These are phyloP conservation scores for Coptotermes formosanus DNA, from an alignment of 1,140 invertebrate genomes.

Conservation along the genomic window DNA sequence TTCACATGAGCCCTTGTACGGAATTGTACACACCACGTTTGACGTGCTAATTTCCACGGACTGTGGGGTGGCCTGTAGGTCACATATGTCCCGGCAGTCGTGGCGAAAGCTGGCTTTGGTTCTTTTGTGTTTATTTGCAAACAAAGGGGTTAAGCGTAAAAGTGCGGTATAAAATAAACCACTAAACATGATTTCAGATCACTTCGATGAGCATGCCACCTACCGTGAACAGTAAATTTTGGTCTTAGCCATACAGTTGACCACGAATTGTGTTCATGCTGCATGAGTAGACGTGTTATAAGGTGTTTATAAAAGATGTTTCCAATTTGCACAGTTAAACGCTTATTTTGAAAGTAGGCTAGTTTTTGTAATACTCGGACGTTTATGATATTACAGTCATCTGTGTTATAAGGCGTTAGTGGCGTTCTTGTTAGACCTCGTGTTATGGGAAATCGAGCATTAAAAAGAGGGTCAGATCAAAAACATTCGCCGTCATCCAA, in stretches of 20 bases:
- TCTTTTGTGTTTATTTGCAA: conserved; percentile 11
- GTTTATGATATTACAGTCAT: too few species aligned
- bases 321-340: neutral
- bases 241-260: neutral
- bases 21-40: neutral
- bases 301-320: neutral
- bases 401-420: too few species aligned
- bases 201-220: neutral
- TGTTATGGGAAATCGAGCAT: too few species aligned
- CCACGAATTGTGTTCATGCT: conserved; percentile 9
- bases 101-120: neutral
- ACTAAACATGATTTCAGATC: neutral
- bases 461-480: too few species aligned
- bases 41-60: neutral
- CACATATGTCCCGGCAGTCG: neutral
- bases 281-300: neutral
- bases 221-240: conserved; percentile 8
- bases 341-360: neutral
- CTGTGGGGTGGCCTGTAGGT: neutral
- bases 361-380: neutral
- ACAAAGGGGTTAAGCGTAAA: conserved; percentile 15
- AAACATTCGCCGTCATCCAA: too few species aligned
- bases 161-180: conserved; percentile 2
- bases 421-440: too few species aligned
- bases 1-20: neutral